phyloP scores from a whole-genome alignment of 2,797 vertebrate species.

The Neosalanx taihuensis region DNA sequence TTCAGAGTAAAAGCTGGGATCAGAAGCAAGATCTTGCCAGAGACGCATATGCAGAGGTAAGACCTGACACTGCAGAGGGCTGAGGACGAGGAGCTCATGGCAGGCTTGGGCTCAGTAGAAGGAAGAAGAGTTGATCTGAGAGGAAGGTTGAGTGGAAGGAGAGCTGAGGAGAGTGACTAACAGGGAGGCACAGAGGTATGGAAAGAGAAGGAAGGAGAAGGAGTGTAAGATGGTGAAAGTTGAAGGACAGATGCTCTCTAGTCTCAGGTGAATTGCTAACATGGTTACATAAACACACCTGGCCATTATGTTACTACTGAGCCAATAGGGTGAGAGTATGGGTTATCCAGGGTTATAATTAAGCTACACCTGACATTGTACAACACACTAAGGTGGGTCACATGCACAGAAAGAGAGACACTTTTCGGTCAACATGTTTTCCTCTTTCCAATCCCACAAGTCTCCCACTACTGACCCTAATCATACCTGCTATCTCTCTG shows the following conservation, averaged over 20 bases:
- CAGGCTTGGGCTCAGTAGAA: slow-evolving; percentile 12
- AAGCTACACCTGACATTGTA: background rate
- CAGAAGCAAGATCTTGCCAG: slow-evolving; percentile 57
- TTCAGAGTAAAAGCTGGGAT: slow-evolving; percentile 61
- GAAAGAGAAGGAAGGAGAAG: no score
- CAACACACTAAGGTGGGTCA: background rate
- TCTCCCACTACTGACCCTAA: slow-evolving; percentile 29
- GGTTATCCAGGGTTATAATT: background rate
- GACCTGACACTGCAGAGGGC: slow-evolving; percentile 41
- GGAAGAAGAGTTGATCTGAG: slow-evolving; percentile 13
- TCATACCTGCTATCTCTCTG: slow-evolving; percentile 50
- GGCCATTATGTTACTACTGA: background rate
- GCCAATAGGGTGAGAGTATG: background rate
- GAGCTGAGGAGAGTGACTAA: background rate
- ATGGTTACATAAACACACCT: background rate
- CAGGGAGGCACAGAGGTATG: background rate
- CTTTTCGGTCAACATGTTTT: slow-evolving; percentile 46
- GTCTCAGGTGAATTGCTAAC: no score
- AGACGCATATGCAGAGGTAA: slow-evolving; percentile 59
- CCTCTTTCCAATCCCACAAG: background rate
- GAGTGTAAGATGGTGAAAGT: no score
- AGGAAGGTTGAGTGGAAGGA: background rate
- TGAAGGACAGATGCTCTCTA: no score
- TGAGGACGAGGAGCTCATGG: slow-evolving; percentile 50
- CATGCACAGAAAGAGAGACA: background rate